Base-by-base conservation (phyloP, 2,888 invertebrate species). In the Thecophora atra region DNA sequence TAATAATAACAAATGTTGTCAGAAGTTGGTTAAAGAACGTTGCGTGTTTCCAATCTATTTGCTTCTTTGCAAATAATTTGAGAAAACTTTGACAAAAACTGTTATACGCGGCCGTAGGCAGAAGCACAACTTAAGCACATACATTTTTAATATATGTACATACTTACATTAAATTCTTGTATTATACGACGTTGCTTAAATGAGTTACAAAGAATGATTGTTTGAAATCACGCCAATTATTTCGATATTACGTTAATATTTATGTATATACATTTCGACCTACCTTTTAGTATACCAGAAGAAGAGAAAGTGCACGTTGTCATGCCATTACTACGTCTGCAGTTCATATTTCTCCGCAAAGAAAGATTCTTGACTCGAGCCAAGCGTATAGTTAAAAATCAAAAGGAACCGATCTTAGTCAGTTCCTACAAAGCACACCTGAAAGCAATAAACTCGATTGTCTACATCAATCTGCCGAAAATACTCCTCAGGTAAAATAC, bases 321-420 rank as follows among this genome's bases (percentile, higher is more conserved):
- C 81, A 90, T 92, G 90, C 91, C 92, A 3, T 81, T 84, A 72
- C 87, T 92, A 69, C 88, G 92, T 70, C 81, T 92, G 74, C 88
- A 89, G 83, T 94, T 94, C 85, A 92, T 93, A 78, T 94, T 94
- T 87, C 85, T 93, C 83, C 90, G 91, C 89, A 89, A 88, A 73
- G 91, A 92, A 81, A 88, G 89, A 73, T 86, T 93, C 77, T 83
- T 89, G 78, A 91, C 93, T 1, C 89, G 93, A 73, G 93, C 93
- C 67, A 91, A 91, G 86, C 89, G 92, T 78, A 86, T 89, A 77
- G 88, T 89, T 73, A 79, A 88, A 76, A 86, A 88, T 81, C 92
- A 93, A 85, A 81, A 81, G 6, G 87, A 88, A 74, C 94, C 94
- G 5, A 81, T 91, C 79, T 87, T 94, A 76, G 88, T 92, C 71